Base-by-base conservation (phyloP, 1,140 invertebrate species). In the Scaptodrosophila lebanonensis region DNA sequence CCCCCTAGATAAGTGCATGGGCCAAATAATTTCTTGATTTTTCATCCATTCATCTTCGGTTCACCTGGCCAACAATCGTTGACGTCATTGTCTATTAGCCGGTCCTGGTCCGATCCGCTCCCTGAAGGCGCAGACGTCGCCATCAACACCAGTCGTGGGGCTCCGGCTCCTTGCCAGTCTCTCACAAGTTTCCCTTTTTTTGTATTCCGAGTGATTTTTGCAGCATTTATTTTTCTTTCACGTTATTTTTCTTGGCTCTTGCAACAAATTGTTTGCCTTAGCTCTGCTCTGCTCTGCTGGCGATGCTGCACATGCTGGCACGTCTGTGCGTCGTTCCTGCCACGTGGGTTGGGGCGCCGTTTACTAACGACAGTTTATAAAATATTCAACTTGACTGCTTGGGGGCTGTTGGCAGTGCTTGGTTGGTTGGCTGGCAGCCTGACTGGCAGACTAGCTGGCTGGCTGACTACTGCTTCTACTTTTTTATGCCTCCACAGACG, bases 361-460 rank as follows among this genome's bases (percentile, higher is more conserved):
- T 44, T 45, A 69, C 73, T 79, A 79, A 79, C 75, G 75, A 82
- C 75, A 82, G 68, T 69, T 73, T 82, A 79, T 79, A 79, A 79
- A 79, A 82, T 82, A 79, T 79, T 79, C 75, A 79, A 35, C 44
- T 39, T 49, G 68, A 29, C 64, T 71, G 72, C 59, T 62, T 57
- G 30, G 39, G 38, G 25, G 22, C 16, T 9, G 15, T 7, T 13
- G 4, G 9, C 38, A 20, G 43, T 4, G 6, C 20, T 15, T 39
- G 13, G 9, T 29, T 53, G 22, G 4, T 25, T 30, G 13, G 3
- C 30, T 36, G 18, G 6, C 30, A 4, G 8, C 22, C 29, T 35
- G n/a, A n/a, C n/a, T n/a, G 29, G 27, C 38, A 58, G 18, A n/a
- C 30, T 70, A 40, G 7, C 33, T 49, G 32, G 7, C 45, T 35